Percentiles rank a stretch among this genome's conserved stretches.
These are phyloP conservation scores for Zoanthus sansibaricus DNA, from an alignment of 92 coral and sea anemone species.

Conservation along the genomic window DNA sequence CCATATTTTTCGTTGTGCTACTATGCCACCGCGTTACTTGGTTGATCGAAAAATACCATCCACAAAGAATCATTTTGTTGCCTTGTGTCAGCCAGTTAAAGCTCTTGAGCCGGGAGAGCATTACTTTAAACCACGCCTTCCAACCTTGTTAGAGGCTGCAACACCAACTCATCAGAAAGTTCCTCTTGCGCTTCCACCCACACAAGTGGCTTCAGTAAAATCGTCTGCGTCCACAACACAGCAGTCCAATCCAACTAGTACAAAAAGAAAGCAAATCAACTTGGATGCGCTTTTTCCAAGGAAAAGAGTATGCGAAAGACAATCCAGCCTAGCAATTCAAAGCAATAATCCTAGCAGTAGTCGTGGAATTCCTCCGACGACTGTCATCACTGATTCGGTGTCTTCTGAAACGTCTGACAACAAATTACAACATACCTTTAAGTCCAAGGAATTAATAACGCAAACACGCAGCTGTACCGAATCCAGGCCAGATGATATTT, in stretches of 20 bases:
- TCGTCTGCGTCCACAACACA: conserved; percentile 10
- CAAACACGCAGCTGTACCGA: conserved; percentile 12
- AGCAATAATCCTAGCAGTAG: conserved; percentile 1
- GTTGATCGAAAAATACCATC: conserved; percentile 51
- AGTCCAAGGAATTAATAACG: not conserved
- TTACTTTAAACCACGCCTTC: conserved; percentile 30
- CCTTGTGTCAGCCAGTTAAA: conserved; percentile 39
- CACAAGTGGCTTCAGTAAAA: conserved; percentile 9
- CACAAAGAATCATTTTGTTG: conserved; percentile 46
- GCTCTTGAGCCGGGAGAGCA: conserved; percentile 38
- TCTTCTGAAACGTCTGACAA: conserved; percentile 18
- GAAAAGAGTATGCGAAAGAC: conserved; percentile 33
- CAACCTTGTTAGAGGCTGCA: conserved; percentile 17
- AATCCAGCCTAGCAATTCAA: not conserved
- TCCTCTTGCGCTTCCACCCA: conserved; percentile 23
- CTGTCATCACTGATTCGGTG: not conserved
- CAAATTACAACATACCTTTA: conserved; percentile 20
- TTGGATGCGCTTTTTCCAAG: conserved; percentile 34
- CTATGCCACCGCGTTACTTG: conserved; percentile 49
- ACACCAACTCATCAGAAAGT: conserved; percentile 14
- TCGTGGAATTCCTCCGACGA: not conserved
- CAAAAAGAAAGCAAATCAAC: conserved; percentile 44
- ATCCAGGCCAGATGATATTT: conserved; percentile 25
- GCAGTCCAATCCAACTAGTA: conserved; percentile 22
- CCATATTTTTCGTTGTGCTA: conserved; percentile 53